Conservation (phyloP, 2,888 invertebrate genomes). For the Urechis unicinctus region DNA sequence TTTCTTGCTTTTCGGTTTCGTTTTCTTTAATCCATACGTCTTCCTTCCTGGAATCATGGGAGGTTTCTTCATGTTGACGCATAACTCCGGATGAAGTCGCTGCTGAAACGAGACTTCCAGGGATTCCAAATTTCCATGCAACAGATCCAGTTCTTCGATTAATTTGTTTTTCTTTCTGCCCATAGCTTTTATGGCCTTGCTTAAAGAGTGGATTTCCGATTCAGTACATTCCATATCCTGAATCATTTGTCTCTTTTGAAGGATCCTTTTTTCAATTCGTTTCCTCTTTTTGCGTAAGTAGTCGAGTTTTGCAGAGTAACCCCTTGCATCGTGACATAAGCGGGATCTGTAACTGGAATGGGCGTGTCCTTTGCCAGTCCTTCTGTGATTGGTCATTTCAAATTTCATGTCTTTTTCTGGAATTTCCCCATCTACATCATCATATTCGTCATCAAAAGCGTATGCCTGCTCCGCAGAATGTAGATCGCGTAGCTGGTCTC, state of each 20-base stretch:
- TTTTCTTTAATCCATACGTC: too few species aligned
- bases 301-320: constrained; percentile 2
- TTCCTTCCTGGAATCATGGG: too few species aligned
- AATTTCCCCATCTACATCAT: not conserved
- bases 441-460: too few species aligned
- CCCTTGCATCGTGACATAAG: not conserved
- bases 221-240: not conserved
- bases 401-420: too few species aligned
- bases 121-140: not conserved
- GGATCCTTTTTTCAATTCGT: not conserved
- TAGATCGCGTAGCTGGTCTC: too few species aligned
- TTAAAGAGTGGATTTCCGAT: not conserved
- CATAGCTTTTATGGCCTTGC: not conserved
- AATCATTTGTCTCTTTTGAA: not conserved
- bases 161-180: not conserved
- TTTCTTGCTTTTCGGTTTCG: not conserved
- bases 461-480: too few species aligned
- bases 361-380: not conserved
- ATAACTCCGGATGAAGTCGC: too few species aligned
- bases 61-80: too few species aligned
- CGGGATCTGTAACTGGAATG: constrained; percentile 4
- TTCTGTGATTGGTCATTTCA: not conserved
- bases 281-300: not conserved
- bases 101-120: constrained; percentile 1
- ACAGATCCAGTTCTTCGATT: not conserved